Percentiles rank a stretch among this genome's conserved stretches.
Evolutionary conservation across 2,797 vertebrate species (phyloP).

Genomic region (Neosilurus hyrtlii): DNA sequence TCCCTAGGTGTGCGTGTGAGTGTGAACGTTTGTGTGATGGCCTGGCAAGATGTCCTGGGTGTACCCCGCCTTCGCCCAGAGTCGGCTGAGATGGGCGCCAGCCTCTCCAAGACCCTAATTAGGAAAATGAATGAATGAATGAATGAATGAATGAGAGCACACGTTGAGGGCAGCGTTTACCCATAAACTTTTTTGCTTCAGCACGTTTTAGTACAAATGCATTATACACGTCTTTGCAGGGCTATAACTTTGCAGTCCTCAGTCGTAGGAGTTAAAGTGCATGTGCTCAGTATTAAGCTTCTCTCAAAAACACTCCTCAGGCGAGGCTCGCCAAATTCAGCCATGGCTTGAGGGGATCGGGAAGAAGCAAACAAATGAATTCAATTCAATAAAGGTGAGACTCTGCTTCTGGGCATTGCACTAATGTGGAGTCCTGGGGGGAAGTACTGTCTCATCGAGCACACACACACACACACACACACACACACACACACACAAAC

Average conservation of each 20-base stretch:
- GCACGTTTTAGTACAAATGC: neutral
- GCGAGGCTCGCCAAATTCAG: neutral
- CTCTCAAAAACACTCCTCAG: neutral
- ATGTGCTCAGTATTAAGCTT: neutral
- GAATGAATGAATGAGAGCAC: neutral
- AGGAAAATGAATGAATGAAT: no score
- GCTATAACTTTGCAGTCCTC: neutral
- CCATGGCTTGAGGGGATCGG: constrained; percentile 1
- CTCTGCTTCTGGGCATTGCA: constrained; percentile 3
- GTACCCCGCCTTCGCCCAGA: no score
- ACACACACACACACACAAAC: neutral
- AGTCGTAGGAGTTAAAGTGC: neutral
- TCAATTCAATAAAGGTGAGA: constrained; percentile 13
- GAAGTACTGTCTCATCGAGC: neutral
- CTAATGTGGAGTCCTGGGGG: constrained; percentile 11
- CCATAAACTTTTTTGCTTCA: neutral
- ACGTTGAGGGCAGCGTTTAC: neutral
- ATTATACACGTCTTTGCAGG: neutral
- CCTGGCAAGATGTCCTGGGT: no score
- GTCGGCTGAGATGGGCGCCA: no score
- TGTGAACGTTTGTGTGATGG: no score
- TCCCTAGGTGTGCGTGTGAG: no score
- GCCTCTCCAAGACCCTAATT: no score
- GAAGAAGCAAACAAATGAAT: constrained; percentile 30
- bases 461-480: neutral